Base-by-base conservation (phyloP, 2,888 invertebrate species). In the Lasioglossum vierecki region DNA sequence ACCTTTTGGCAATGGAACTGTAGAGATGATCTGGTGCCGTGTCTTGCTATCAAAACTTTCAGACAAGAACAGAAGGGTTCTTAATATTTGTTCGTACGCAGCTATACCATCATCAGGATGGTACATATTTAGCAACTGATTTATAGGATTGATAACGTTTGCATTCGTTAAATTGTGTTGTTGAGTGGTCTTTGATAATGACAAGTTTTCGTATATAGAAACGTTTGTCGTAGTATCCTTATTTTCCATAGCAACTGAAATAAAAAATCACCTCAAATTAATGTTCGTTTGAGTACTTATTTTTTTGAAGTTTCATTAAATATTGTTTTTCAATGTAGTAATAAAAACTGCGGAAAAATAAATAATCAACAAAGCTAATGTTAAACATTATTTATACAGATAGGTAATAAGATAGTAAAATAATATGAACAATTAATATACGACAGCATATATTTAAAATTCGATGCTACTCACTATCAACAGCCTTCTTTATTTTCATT, bases 51-150 rank as follows among this genome's bases (percentile, higher is more conserved):
- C 91, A 77, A 92, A 92, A 82, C 91, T 91, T 79, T 91, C 88
- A 26, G 93, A 85, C 46, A 93, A 86, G 44, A 88, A 78, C 41
- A 88, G 86, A 22, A 94, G 84, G 11, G 92, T 92, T 72, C 89
- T 89, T 15, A 94, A 84, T 11, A 93, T 86, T 77, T 88, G 87
- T 80, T 92, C 92, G 44, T 94, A 94, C 35, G 91, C 92, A 18
- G 83, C 68, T 81, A 94, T 89, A 44, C 93, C 93, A 77, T 93
- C 92, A 60, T 94, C 91, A 2, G 94, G 93, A 75, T 93, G 92
- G 82, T 94, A 94, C 85, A 92, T 91, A 74, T 91, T 91, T 35
- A 94, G 74, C 66, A 94, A 88, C 77, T 90, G 90, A 18, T 92
- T 92, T 15, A 94, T 91, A 9, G 91, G 91, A 80, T 87, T 91